A percentile compares a stretch with the other conserved stretches of the same genome.
These are phyloP conservation scores for Chionoecetes opilio DNA, from an alignment of 1,140 invertebrate species.

Conservation along the genomic window DNA sequence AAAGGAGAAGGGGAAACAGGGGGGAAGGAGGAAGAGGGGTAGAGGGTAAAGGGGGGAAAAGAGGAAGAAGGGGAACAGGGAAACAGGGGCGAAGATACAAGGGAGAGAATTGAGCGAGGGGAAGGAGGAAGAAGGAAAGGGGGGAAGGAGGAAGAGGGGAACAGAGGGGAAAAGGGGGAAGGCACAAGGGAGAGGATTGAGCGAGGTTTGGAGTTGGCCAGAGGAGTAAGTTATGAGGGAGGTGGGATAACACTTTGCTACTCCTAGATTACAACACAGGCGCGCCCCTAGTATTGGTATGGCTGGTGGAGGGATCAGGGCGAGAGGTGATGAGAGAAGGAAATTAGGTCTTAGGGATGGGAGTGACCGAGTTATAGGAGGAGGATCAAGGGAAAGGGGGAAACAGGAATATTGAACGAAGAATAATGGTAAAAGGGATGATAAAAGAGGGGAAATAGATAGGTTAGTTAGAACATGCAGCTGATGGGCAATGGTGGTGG, in stretches of 20 bases:
- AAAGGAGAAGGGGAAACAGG: too few relatives aligned
- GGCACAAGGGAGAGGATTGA: background rate
- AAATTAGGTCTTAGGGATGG: constrained; percentile 62
- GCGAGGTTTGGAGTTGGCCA: background rate
- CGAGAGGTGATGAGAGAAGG: constrained; percentile 62
- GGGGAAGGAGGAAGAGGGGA: background rate
- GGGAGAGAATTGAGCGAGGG: too few relatives aligned
- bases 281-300: constrained; percentile 39
- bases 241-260: constrained; percentile 47
- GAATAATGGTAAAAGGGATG: background rate
- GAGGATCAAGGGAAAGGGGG: constrained; percentile 33
- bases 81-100: too few relatives aligned
- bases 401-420: background rate
- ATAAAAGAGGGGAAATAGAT: background rate
- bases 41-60: background rate
- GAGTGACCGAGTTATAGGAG: constrained; percentile 37
- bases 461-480: background rate
- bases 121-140: background rate
- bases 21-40: too few relatives aligned
- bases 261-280: constrained; percentile 46
- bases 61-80: background rate
- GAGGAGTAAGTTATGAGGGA: constrained; percentile 49
- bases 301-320: constrained; percentile 45
- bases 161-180: background rate
- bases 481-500: too few relatives aligned